These are phyloP conservation scores for Limnephilus lunatus DNA, from an alignment of 2,888 invertebrate species.

Conservation along the genomic window DNA sequence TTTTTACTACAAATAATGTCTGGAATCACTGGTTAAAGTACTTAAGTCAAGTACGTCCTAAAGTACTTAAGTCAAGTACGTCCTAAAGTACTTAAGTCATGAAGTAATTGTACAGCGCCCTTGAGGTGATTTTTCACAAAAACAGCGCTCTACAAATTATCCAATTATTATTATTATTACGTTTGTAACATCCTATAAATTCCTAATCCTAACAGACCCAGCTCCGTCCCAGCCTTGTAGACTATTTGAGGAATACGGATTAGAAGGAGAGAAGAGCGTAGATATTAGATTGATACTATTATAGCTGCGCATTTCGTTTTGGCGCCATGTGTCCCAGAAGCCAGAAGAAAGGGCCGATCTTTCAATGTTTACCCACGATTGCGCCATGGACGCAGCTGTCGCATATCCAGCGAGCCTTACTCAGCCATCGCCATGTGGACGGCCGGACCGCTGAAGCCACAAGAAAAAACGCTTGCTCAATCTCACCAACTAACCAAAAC, in stretches of 20 bases:
- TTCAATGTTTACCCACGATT: conserved; percentile 28
- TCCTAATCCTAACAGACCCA: neutral
- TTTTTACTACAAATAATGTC: too few species aligned
- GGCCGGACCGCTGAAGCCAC: neutral
- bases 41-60: too few species aligned
- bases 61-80: too few species aligned
- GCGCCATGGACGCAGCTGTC: conserved; percentile 42
- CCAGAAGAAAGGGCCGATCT: conserved; percentile 29
- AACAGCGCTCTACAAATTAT: too few species aligned
- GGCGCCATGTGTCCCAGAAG: conserved; percentile 25
- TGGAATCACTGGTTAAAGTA: too few species aligned
- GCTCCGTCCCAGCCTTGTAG: neutral
- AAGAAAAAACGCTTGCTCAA: neutral
- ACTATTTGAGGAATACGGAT: neutral
- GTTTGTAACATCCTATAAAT: too few species aligned
- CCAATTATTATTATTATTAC: too few species aligned
- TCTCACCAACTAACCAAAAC: neutral
- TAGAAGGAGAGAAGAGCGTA: neutral
- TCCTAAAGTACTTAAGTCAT: too few species aligned
- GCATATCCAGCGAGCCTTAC: neutral
- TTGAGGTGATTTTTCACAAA: too few species aligned
- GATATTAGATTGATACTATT: neutral
- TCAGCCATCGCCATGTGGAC: conserved; percentile 31
- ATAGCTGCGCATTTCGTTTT: neutral
- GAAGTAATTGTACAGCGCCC: too few species aligned